Conservation (phyloP, 2,113 vertebrate genomes). For the Xiphias gladius region DNA sequence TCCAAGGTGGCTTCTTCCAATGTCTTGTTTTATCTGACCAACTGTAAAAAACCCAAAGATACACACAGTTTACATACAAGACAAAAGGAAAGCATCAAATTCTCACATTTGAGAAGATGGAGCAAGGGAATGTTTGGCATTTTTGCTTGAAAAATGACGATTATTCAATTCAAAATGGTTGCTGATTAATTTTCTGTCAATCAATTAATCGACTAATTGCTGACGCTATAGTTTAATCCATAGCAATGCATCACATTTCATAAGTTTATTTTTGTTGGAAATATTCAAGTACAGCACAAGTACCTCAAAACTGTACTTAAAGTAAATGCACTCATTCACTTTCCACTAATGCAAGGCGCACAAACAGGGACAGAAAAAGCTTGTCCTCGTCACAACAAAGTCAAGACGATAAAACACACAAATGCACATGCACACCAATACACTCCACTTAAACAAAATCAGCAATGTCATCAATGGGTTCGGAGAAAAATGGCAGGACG, state of each 20-base stretch:
- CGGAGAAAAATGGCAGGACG: constrained; percentile 42
- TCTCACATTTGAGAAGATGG: not conserved
- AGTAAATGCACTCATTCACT: not conserved
- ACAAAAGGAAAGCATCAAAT: not conserved
- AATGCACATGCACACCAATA: constrained; percentile 16
- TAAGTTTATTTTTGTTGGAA: not conserved
- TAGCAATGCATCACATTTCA: not conserved
- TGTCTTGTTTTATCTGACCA: no score
- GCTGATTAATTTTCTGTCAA: not conserved
- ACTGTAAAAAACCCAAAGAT: no score
- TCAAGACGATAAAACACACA: constrained; percentile 34
- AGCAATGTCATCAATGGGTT: constrained; percentile 61
- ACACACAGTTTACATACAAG: no score
- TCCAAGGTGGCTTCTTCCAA: no score
- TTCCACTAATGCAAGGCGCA: not conserved
- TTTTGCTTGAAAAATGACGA: not conserved
- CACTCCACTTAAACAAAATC: constrained; percentile 50
- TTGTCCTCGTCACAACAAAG: constrained; percentile 28
- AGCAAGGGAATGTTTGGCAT: not conserved
- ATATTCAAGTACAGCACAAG: not conserved
- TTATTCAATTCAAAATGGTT: not conserved
- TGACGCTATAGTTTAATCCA: not conserved
- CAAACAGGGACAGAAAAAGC: not conserved
- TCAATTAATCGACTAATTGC: not conserved
- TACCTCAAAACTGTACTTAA: not conserved